Evolutionary conservation across 2,888 invertebrate species (phyloP).

Genomic region (Augiades crinisus): DNA sequence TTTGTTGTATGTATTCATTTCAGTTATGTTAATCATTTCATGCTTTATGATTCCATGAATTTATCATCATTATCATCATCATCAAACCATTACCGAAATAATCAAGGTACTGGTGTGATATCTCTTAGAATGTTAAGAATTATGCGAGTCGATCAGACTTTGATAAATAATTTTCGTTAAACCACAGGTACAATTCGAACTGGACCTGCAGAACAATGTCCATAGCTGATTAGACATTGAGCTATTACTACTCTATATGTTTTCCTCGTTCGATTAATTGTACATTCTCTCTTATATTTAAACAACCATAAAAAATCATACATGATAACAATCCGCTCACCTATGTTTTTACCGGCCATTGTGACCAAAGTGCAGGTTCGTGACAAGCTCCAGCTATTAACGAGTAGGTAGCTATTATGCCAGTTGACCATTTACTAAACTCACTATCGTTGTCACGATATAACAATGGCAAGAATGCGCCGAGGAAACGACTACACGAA

Average conservation of each 20-base stretch:
- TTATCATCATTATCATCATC: too few species aligned
- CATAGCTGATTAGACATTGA: too few species aligned
- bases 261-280: not conserved
- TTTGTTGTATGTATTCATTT: too few species aligned
- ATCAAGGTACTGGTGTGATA: too few species aligned
- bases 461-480: not conserved
- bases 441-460: slow-evolving; percentile 13
- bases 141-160: too few species aligned
- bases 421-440: slow-evolving; percentile 42
- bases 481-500: not conserved
- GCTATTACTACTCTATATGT: too few species aligned
- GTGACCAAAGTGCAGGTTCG: slow-evolving; percentile 35
- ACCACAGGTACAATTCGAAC: too few species aligned
- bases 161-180: too few species aligned
- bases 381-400: slow-evolving; percentile 37
- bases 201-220: not conserved
- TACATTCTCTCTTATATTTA: not conserved
- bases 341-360: slow-evolving; percentile 11
- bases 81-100: too few species aligned
- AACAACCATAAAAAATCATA: not conserved
- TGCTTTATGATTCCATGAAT: too few species aligned
- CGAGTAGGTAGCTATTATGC: slow-evolving; percentile 34
- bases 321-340: not conserved
- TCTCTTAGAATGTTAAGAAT: too few species aligned
- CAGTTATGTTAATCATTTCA: too few species aligned